Base-by-base conservation (phyloP, 2,888 invertebrate genomes). In the Euclidia mi region DNA sequence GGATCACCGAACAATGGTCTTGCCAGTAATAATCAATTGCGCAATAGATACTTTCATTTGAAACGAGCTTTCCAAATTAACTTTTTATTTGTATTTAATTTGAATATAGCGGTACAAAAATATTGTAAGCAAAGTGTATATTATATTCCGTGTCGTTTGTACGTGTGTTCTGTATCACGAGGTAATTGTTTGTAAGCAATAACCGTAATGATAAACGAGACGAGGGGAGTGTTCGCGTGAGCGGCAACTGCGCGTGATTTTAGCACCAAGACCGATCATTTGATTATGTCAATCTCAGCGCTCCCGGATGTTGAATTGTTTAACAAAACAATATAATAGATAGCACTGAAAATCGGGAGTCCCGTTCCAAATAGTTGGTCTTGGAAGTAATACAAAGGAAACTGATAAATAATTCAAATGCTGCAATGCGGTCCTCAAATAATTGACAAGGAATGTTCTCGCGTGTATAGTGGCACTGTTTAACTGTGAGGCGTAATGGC, bases 351-450 rank as follows among this genome's bases (percentile, higher is more conserved):
- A 79, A 76, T 78, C 69, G 65, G 67, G 65, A 77, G 65, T 76
- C 73, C 77, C 63, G 35, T 53, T 60, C 49, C 71, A 82, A 84
- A 85, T 83, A 76, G 82, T 79, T 78, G 80, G 75, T 83, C 88
- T 88, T 83, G 83, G 62, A 65, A 71, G 65, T 68, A 71, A 68
- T 85, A 87, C 86, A 90, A 88, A 89, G 87, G 84, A 82, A 79
- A 80, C 85, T 89, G 81, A 91, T 92, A 91, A 90, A 92, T 92
- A 92, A 92, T 89, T 91, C 88, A 92, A 88, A 86, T 81, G 84
- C 88, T 90, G 92, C 91, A 91, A 85, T 92, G 91, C 91, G 89
- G 90, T 84, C 87, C 81, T 87, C 75, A 77, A 82, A 85, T 85
- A 82, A 86, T 87, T 83, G 87, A 87, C 86, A 84, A 79, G 84